Base-by-base conservation (phyloP, 2,888 invertebrate genomes). In the Endotricha flammealis region DNA sequence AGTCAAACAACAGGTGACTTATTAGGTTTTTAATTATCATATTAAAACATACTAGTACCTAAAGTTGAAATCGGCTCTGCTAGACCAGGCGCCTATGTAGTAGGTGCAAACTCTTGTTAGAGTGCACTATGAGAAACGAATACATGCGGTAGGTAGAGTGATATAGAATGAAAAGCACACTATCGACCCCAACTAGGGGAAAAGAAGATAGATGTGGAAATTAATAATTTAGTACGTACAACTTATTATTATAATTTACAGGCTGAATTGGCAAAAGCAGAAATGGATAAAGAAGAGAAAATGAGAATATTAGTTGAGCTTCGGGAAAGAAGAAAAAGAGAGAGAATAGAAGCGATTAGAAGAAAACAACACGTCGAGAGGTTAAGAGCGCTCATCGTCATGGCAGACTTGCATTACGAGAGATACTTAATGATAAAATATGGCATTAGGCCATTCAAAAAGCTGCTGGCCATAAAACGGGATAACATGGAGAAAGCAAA, bases 201-300 rank as follows among this genome's bases (percentile, higher is more conserved):
- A n/a, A n/a, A n/a, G n/a, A n/a, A n/a, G n/a, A n/a, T n/a, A n/a
- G n/a, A n/a, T n/a, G n/a, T n/a, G n/a, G n/a, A n/a, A n/a, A n/a
- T n/a, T n/a, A n/a, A n/a, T n/a, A n/a, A n/a, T 23, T 3, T 25
- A 9, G 11, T 11, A 25, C 11, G n/a, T n/a, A n/a, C 3, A 25
- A 10, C 5, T 9, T 27, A 32, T 28, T 32, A 10, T 24, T 31
- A 30, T 20, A 13, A 29, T 16, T 64, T 66, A 12, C 28, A 87
- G 87, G 77, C 75, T 28, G 83, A 85, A 50, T 41, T 87, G 45
- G 80, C 83, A 10, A 87, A 85, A 57, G 81, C 85, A 39, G 81
- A 82, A 64, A 76, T 89, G 69, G 88, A 91, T 39, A 90, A 91
- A 58, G 90, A 91, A 67, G 88, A 90, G 29, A 90, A 91, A 62